Conservation (phyloP, 1,140 invertebrate genomes). For the Leptinotarsa texana region DNA sequence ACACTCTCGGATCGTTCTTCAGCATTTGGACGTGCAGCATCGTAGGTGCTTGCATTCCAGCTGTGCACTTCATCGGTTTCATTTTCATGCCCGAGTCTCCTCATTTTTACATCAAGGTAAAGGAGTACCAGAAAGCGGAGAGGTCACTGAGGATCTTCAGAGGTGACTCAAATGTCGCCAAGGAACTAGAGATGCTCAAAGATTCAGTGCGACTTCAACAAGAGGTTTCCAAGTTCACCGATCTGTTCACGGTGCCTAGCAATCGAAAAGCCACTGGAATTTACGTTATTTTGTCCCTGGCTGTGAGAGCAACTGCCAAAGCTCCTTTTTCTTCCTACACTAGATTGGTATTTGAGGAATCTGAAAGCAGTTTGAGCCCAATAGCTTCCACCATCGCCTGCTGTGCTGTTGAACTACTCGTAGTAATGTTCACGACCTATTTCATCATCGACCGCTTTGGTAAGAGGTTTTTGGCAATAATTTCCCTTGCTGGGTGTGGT, state of each 20-base stretch:
- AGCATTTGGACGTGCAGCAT: conserved; percentile 62
- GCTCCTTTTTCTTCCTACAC: conserved; percentile 64
- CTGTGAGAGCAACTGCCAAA: conserved; percentile 76
- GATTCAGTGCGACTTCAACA: conserved; percentile 54
- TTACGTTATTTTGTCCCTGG: conserved; percentile 66
- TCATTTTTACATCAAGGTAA: conserved; percentile 67
- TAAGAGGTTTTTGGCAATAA: conserved; percentile 7
- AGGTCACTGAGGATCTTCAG: conserved; percentile 65
- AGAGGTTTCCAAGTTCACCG: background rate
- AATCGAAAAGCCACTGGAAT: conserved; percentile 2
- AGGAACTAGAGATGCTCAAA: conserved; percentile 65
- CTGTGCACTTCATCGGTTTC: conserved; percentile 66
- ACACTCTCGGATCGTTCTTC: conserved; percentile 66
- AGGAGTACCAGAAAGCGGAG: conserved; percentile 64
- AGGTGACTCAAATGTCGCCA: conserved; percentile 61
- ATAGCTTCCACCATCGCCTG: conserved; percentile 10
- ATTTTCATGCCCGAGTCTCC: conserved; percentile 78
- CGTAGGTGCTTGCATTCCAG: conserved; percentile 62
- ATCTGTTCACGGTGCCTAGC: conserved; percentile 15
- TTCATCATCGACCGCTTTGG: conserved; percentile 28
- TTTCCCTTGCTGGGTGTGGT: background rate
- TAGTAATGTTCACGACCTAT: background rate
- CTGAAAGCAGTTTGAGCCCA: background rate
- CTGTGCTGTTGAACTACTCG: conserved; percentile 8
- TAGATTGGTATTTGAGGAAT: conserved; percentile 12